These are phyloP conservation scores for Montipora capricornis DNA, from an alignment of 64 coral and sea anemone genomes.

Conservation along the genomic window DNA sequence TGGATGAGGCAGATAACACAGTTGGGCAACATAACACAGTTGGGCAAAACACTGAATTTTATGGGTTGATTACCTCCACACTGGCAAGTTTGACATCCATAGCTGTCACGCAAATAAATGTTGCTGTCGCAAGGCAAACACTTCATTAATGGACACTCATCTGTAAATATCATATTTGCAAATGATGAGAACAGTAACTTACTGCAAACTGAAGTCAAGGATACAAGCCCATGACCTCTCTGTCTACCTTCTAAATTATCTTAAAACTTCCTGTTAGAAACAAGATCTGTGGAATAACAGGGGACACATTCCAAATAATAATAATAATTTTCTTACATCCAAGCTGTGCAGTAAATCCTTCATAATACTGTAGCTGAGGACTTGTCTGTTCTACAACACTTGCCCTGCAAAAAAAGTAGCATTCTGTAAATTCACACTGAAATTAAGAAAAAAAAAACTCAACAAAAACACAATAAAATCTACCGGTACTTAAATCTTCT, in stretches of 20 bases:
- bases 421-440: not conserved
- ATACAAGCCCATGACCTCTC: no score
- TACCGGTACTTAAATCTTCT: no score
- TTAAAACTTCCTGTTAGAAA: no score
- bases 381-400: constrained; percentile 1
- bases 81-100: constrained; percentile 33
- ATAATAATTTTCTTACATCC: not conserved
- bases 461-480: no score
- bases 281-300: not conserved
- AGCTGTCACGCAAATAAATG: constrained; percentile 19
- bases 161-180: not conserved
- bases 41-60: no score
- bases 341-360: constrained; percentile 29
- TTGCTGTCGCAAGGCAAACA: not conserved
- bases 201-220: no score
- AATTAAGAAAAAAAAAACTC: not conserved
- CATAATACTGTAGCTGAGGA: constrained; percentile 2
- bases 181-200: no score
- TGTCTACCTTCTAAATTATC: no score
- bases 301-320: no score
- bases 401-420: constrained; percentile 9
- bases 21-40: no score
- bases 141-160: not conserved
- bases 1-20: no score
- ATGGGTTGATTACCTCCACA: not conserved